A percentile compares a stretch with the other conserved stretches of the same genome.
These are phyloP conservation scores for Rhagonycha lutea DNA, from an alignment of 2,888 invertebrate genomes.

Conservation along the genomic window DNA sequence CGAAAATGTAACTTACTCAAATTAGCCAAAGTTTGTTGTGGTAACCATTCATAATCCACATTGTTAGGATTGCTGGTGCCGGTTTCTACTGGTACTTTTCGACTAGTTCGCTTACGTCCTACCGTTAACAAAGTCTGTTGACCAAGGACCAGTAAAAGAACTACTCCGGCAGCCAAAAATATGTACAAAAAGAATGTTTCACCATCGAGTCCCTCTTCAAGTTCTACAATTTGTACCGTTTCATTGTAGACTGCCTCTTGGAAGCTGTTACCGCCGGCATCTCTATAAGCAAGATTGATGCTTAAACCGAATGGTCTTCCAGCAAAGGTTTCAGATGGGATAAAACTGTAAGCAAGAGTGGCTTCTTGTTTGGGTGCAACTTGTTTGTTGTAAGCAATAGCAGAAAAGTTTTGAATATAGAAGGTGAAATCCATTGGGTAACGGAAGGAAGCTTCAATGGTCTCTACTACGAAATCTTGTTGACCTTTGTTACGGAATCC, in stretches of 20 bases:
- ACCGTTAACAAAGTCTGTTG: constrained; percentile 87
- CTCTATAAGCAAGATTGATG: constrained; percentile 89
- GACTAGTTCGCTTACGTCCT: constrained; percentile 70
- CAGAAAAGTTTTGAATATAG: constrained; percentile 97
- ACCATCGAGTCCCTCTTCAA: constrained; percentile 93
- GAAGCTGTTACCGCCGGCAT: constrained; percentile 68
- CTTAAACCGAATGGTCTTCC: constrained; percentile 96
- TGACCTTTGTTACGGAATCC: constrained; percentile 95
- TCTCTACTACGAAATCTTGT: constrained; percentile 88
- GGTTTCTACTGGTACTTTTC: constrained; percentile 75
- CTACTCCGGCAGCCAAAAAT: constrained; percentile 87
- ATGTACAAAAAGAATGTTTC: constrained; percentile 99
- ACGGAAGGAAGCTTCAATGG: constrained; percentile 95
- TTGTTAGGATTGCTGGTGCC: constrained; percentile 88
- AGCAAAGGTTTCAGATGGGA: constrained; percentile 95
- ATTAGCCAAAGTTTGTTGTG: constrained; percentile 83
- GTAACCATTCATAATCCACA: constrained; percentile 98
- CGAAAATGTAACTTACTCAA: constrained; percentile 69
- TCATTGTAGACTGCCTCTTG: constrained; percentile 97
- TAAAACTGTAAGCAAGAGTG: constrained; percentile 92
- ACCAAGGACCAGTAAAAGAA: constrained; percentile 84
- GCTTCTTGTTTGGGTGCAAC: constrained; percentile 92
- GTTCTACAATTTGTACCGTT: constrained; percentile 92
- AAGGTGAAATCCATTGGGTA: constrained; percentile 99
- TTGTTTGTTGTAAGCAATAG: constrained; percentile 81